Percentiles rank a stretch among this genome's conserved stretches.
phyloP scores from a whole-genome alignment of 2,888 invertebrate genomes.

The Rhimphoctona megacephalus region DNA sequence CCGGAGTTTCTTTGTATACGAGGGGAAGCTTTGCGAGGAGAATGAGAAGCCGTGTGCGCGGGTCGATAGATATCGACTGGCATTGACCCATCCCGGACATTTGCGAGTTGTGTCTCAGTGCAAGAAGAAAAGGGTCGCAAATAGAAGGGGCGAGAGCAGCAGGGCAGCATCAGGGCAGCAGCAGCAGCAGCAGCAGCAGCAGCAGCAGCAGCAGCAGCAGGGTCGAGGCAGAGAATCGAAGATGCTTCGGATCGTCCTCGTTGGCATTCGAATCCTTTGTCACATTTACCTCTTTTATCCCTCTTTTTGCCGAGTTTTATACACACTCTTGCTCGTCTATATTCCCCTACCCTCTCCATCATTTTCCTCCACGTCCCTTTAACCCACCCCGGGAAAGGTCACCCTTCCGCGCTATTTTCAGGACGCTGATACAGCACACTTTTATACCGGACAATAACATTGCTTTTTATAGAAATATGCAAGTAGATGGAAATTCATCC shows the following conservation, averaged over 20 bases:
- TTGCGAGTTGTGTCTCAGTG: constrained; percentile 1
- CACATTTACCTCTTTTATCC: constrained; percentile 38
- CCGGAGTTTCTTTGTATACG: constrained; percentile 34
- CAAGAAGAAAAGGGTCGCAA: constrained; percentile 8
- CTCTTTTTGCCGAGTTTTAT: background rate
- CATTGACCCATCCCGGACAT: constrained; percentile 70
- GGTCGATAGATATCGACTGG: constrained; percentile 74
- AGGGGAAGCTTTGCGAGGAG: background rate
- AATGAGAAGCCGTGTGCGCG: constrained; percentile 45
- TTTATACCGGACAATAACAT: background rate
- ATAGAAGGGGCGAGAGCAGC: constrained; percentile 41
- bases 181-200: too few species aligned
- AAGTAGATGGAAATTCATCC: background rate
- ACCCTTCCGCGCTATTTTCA: constrained; percentile 3
- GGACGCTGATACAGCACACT: background rate
- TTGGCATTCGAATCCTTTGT: constrained; percentile 78
- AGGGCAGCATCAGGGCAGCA: constrained; percentile 55
- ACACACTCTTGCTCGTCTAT: background rate
- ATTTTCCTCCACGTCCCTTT: constrained; percentile 1
- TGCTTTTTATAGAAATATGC: background rate
- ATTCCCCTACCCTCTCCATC: background rate
- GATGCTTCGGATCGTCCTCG: constrained; percentile 55
- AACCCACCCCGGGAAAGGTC: constrained; percentile 28
- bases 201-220: too few species aligned
- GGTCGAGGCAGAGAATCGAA: constrained; percentile 56